Evolutionary conservation across 2,888 invertebrate genomes (phyloP).

Genomic region (Lithophane ornitopus): DNA sequence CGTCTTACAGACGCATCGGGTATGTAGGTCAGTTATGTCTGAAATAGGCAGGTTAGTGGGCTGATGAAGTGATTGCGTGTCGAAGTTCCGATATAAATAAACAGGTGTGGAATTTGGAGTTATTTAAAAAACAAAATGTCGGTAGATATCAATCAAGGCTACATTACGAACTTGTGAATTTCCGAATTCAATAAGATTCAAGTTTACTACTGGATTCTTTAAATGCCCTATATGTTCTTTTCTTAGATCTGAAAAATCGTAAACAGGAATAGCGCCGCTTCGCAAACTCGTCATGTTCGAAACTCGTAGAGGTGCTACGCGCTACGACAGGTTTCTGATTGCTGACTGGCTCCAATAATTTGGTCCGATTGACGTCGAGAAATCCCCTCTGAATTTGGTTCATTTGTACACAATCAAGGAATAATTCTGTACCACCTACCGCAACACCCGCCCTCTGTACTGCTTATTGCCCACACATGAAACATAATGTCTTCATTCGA

Average conservation of each 20-base stretch:
- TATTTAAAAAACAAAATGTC: background rate
- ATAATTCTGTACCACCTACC: slow-evolving; percentile 60
- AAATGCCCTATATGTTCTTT: background rate
- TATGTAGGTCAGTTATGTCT: slow-evolving; percentile 60
- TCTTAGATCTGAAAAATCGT: slow-evolving; percentile 9
- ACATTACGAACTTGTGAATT: background rate
- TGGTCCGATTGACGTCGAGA: slow-evolving; percentile 76
- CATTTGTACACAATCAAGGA: slow-evolving; percentile 73
- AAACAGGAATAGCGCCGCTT: slow-evolving; percentile 29
- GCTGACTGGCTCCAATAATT: slow-evolving; percentile 77
- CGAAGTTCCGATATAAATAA: slow-evolving; percentile 9
- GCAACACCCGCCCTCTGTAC: slow-evolving; percentile 33
- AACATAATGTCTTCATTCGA: slow-evolving; percentile 72
- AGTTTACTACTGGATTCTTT: background rate
- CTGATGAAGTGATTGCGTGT: slow-evolving; percentile 42
- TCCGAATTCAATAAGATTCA: background rate
- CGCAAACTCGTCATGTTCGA: slow-evolving; percentile 48
- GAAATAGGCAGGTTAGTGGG: slow-evolving; percentile 44
- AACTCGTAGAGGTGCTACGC: slow-evolving; percentile 74
- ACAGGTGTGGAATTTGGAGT: slow-evolving; percentile 3
- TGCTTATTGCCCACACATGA: slow-evolving; percentile 33
- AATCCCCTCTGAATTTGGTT: slow-evolving; percentile 74
- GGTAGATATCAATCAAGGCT: background rate
- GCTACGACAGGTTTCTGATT: slow-evolving; percentile 76
- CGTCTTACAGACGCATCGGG: slow-evolving; percentile 58